Percentiles rank a stretch among this genome's conserved stretches.
These are phyloP conservation scores for Drosophila kokeensis DNA, from an alignment of 2,888 invertebrate species.

Conservation along the genomic window DNA sequence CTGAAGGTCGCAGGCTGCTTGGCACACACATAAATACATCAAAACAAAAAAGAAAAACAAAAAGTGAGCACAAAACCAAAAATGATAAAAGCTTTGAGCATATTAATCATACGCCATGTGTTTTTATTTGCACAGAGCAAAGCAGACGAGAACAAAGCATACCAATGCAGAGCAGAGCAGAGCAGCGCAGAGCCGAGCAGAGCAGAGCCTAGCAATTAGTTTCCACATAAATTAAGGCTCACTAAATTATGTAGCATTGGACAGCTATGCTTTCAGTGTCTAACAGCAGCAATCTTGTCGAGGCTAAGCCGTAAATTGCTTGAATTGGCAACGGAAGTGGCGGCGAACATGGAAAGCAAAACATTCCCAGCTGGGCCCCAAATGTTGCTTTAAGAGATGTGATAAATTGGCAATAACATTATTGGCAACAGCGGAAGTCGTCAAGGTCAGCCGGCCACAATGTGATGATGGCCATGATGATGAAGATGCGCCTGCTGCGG, in stretches of 20 bases:
- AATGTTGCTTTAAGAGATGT: slow-evolving; percentile 48
- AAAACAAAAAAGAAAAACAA: neutral
- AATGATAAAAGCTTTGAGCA: slow-evolving; percentile 58
- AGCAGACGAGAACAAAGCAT: neutral
- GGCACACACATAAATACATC: slow-evolving; percentile 16
- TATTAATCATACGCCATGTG: slow-evolving; percentile 79
- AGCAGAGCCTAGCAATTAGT: slow-evolving; percentile 60
- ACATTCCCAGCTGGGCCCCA: slow-evolving; percentile 37
- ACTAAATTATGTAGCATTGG: slow-evolving; percentile 65
- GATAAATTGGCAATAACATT: slow-evolving; percentile 75
- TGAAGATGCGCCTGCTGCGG: slow-evolving; percentile 23
- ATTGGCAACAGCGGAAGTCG: slow-evolving; percentile 64
- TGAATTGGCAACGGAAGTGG: slow-evolving; percentile 70
- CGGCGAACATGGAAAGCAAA: slow-evolving; percentile 44
- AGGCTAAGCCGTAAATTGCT: slow-evolving; percentile 59
- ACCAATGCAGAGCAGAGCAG: neutral
- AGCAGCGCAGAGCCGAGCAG: neutral
- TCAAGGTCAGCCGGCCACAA: slow-evolving; percentile 60
- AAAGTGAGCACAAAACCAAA: neutral
- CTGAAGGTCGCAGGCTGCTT: slow-evolving; percentile 54
- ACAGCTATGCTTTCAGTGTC: slow-evolving; percentile 1
- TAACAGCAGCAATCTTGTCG: slow-evolving; percentile 11
- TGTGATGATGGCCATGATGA: slow-evolving; percentile 29
- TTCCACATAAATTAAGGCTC: slow-evolving; percentile 57
- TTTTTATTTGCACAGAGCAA: slow-evolving; percentile 35